phyloP scores from a whole-genome alignment of 2,888 invertebrate species.

The Incurvaria masculella region DNA sequence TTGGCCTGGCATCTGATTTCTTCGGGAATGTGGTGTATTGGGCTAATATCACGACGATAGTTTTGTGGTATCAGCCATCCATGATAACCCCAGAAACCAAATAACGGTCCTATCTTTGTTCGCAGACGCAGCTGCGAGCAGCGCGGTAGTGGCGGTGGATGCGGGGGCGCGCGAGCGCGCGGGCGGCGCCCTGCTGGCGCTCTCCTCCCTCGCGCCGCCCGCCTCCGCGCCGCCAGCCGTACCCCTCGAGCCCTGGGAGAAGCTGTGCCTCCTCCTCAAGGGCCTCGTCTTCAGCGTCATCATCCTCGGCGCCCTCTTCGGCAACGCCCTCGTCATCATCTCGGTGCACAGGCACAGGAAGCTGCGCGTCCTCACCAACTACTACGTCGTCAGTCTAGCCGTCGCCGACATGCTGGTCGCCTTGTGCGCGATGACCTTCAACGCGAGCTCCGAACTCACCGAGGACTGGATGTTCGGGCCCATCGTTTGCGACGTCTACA shows the following conservation, averaged over 20 bases:
- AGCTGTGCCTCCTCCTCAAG: constrained; percentile 64
- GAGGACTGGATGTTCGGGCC: constrained; percentile 89
- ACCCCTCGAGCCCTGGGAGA: constrained; percentile 31
- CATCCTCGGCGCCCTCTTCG: constrained; percentile 85
- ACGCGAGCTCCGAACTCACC: constrained; percentile 82
- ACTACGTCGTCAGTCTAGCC: constrained; percentile 92
- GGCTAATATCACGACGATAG: no score
- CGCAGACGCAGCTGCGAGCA: constrained; percentile 39
- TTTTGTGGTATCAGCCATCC: no score
- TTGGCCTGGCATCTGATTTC: no score
- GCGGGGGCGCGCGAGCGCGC: constrained; percentile 48
- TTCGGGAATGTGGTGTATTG: no score
- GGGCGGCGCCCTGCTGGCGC: constrained; percentile 46
- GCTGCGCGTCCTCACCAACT: constrained; percentile 87
- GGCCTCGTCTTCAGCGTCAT: constrained; percentile 80
- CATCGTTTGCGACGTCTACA: constrained; percentile 92
- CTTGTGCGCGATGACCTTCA: constrained; percentile 89
- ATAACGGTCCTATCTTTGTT: constrained; percentile 19
- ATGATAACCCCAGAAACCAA: no score
- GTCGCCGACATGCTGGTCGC: constrained; percentile 93
- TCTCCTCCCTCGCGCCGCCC: constrained; percentile 49
- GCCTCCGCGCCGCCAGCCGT: constrained; percentile 46
- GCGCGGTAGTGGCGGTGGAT: constrained; percentile 35
- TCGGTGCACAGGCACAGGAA: constrained; percentile 78
- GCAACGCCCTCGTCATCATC: constrained; percentile 88